These are phyloP conservation scores for Heliconius ethilla DNA, from an alignment of 2,888 invertebrate genomes.

Conservation along the genomic window DNA sequence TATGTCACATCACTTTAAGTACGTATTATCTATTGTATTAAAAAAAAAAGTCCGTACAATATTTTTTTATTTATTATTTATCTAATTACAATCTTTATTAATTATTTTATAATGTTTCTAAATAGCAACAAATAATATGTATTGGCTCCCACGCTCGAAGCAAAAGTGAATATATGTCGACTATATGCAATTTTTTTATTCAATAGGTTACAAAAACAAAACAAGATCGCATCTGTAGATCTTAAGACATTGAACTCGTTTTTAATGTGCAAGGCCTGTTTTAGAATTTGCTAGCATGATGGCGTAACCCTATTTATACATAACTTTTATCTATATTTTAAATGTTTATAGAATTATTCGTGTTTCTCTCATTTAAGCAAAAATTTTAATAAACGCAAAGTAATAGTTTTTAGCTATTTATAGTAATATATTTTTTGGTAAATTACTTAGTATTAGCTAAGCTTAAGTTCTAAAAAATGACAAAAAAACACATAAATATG, in stretches of 20 bases:
- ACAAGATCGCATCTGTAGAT: constrained; percentile 33
- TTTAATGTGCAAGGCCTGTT: constrained; percentile 17
- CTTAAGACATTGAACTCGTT: constrained; percentile 39
- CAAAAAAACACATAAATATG: no score
- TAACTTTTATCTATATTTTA: neutral
- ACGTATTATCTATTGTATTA: no score
- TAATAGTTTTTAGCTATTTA: no score
- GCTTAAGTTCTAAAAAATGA: no score
- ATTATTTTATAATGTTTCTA: neutral
- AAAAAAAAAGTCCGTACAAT: no score
- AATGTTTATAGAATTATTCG: no score
- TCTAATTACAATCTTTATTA: neutral
- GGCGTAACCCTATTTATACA: neutral
- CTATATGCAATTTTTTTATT: neutral
- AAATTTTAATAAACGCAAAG: no score
- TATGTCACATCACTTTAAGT: no score
- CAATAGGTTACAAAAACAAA: constrained; percentile 22
- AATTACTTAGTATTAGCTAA: no score
- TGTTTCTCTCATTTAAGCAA: no score
- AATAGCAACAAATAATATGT: neutral
- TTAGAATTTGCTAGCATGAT: neutral
- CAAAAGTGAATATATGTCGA: neutral
- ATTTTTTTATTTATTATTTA: no score
- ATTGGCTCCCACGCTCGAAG: constrained; percentile 15
- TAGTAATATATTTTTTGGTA: no score